A percentile compares a stretch with the other conserved stretches of the same genome.
Conservation (phyloP, 2,888 invertebrate species). For the Dicyrtomina minuta region DNA sequence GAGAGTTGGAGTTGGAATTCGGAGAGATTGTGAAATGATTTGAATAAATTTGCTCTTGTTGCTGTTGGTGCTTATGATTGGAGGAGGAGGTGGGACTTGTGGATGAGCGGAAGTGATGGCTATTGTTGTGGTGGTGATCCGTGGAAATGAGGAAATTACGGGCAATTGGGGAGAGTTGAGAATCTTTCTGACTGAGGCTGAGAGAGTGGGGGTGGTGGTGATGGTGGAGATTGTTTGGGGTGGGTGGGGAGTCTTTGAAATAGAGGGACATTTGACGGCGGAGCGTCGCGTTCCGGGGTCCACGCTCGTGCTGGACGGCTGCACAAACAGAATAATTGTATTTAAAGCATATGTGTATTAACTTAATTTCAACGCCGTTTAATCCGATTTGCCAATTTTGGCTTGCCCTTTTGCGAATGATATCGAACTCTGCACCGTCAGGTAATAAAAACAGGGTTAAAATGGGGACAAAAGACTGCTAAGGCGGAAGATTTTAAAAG, state of each 20-base stretch:
- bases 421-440: too few relatives aligned
- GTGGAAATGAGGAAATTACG: slow-evolving; percentile 54
- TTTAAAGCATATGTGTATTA: too few relatives aligned
- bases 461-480: too few relatives aligned
- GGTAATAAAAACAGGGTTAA: too few relatives aligned
- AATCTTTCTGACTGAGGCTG: background rate
- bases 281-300: slow-evolving; percentile 91
- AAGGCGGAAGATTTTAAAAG: too few relatives aligned
- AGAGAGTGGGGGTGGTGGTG: background rate
- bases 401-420: too few relatives aligned
- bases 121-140: too few relatives aligned
- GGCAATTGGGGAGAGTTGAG: slow-evolving; percentile 49
- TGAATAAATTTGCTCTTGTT: slow-evolving; percentile 12
- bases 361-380: too few relatives aligned
- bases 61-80: background rate
- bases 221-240: background rate
- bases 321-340: too few relatives aligned
- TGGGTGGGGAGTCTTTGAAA: slow-evolving; percentile 62
- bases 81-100: slow-evolving; percentile 35
- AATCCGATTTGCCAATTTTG: too few relatives aligned
- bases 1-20: slow-evolving; percentile 6
- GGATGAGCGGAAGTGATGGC: slow-evolving; percentile 15
- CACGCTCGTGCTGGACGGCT: slow-evolving; percentile 98
- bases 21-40: background rate
- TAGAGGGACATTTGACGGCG: slow-evolving; percentile 86